Evolutionary conservation across 2,113 vertebrate genomes (phyloP).

Genomic region (Lycaon pictus): DNA sequence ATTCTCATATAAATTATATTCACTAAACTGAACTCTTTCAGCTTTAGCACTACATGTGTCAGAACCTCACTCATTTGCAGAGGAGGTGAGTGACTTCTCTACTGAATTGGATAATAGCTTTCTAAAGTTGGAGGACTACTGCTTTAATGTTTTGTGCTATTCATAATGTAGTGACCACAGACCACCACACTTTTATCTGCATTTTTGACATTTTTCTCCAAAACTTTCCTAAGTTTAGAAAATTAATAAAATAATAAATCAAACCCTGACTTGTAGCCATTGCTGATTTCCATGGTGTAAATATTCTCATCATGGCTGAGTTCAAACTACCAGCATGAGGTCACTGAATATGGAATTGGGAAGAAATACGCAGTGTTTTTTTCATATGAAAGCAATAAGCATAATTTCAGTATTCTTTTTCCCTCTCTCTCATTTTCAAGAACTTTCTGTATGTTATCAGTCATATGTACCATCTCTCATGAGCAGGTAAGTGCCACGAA

Average conservation of each 20-base stretch:
- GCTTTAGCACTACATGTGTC: neutral
- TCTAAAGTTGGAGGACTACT: conserved; percentile 31
- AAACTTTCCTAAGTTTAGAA: conserved; percentile 47
- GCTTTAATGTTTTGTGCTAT: conserved; percentile 4
- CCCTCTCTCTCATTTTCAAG: neutral
- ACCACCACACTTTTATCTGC: neutral
- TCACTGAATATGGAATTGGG: neutral
- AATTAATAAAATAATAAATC: conserved; percentile 16
- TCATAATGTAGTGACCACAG: neutral
- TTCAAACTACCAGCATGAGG: conserved; percentile 26
- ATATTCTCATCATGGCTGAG: neutral
- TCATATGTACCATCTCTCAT: neutral
- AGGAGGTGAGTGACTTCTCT: neutral
- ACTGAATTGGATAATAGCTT: conserved; percentile 27
- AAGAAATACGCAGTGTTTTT: neutral
- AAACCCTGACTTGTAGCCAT: neutral
- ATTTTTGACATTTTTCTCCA: conserved; percentile 18
- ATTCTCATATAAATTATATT: neutral
- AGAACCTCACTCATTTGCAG: neutral
- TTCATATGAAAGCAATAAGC: neutral
- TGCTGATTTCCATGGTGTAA: conserved; percentile 44
- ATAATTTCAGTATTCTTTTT: neutral
- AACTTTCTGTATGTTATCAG: neutral
- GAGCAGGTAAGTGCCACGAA: neutral
- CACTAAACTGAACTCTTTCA: conserved; percentile 10